A percentile compares a stretch with the other conserved stretches of the same genome.
Conservation (phyloP, 2,888 invertebrate genomes). For the Pyrrhosoma nymphula region DNA sequence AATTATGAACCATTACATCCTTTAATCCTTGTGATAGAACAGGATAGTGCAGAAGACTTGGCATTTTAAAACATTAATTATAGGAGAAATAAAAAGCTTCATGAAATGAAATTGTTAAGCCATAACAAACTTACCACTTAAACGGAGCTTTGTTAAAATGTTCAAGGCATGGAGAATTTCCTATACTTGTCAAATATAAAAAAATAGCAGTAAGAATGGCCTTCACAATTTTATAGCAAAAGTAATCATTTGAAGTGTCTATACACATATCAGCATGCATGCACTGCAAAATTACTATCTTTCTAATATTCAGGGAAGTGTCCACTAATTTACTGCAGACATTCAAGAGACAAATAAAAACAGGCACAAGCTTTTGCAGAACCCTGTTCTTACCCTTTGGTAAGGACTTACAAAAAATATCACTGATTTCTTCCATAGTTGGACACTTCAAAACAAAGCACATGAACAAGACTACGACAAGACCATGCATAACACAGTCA, state of each 20-base stretch:
- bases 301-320: neutral
- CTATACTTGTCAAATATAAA: neutral
- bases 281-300: neutral
- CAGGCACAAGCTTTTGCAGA: slow-evolving; percentile 41
- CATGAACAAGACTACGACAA: slow-evolving; percentile 61
- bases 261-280: neutral
- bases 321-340: neutral
- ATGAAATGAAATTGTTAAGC: neutral
- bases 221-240: neutral
- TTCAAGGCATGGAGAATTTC: slow-evolving; percentile 8
- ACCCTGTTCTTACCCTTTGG: slow-evolving; percentile 61
- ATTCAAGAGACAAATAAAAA: neutral
- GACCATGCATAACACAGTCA: slow-evolving; percentile 49
- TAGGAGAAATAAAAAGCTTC: neutral
- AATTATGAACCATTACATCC: slow-evolving; percentile 34
- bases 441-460: slow-evolving; percentile 54
- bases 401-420: slow-evolving; percentile 64
- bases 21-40: slow-evolving; percentile 47
- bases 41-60: slow-evolving; percentile 53
- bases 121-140: neutral
- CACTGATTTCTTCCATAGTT: slow-evolving; percentile 45
- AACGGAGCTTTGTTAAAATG: neutral
- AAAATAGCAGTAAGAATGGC: neutral
- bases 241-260: neutral
- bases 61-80: neutral